Evolutionary conservation across 2,888 invertebrate species (phyloP).

Genomic region (Balanococcus diminutus): DNA sequence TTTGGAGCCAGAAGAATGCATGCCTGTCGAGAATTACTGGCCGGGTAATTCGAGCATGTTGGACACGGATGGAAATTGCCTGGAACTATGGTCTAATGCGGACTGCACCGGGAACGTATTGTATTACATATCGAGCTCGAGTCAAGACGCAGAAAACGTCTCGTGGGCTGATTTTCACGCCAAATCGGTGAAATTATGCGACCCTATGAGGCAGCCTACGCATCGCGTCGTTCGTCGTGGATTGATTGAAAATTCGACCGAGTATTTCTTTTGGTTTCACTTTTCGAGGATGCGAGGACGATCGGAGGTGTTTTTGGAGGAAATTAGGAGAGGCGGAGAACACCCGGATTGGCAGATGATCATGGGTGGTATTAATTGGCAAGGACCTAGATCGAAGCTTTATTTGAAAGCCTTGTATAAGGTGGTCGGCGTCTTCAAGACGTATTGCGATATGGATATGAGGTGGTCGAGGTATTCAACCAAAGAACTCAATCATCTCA

Average conservation of each 20-base stretch:
- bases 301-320: not conserved
- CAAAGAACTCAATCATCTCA: not conserved
- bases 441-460: not conserved
- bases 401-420: not conserved
- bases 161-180: not conserved
- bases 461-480: not conserved
- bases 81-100: not conserved
- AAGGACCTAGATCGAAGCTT: not conserved
- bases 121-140: not conserved
- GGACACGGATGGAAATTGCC: not conserved
- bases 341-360: not conserved
- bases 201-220: not conserved
- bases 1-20: not conserved
- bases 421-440: not conserved
- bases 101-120: not conserved
- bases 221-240: not conserved
- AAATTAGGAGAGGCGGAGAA: not conserved
- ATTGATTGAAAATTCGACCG: not conserved
- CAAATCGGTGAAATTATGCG: not conserved
- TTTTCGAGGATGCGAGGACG: not conserved
- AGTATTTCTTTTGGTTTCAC: not conserved
- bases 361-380: not conserved
- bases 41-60: not conserved
- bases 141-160: not conserved
- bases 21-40: not conserved